Conservation (phyloP, 2,797 vertebrate genomes). For the Cirrhinus mrigala region DNA sequence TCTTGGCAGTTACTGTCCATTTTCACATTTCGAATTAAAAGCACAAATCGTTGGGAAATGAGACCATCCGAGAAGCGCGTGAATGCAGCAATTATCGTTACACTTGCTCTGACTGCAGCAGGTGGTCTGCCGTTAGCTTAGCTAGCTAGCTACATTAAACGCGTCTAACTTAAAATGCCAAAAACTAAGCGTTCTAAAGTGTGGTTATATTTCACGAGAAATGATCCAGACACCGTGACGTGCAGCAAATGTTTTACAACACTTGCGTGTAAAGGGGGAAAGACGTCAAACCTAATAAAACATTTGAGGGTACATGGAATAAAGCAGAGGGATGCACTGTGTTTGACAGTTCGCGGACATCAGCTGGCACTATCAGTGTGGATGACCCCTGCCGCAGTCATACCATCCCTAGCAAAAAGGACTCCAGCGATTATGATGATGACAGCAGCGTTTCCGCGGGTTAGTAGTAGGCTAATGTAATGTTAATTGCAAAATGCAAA, state of each 20-base stretch:
- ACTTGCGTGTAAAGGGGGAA: neutral
- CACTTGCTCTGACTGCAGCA: neutral
- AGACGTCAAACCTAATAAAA: neutral
- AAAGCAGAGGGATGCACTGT: neutral
- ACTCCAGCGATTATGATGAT: neutral
- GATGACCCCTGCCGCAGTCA: neutral
- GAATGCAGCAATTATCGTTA: neutral
- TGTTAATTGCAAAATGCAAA: neutral
- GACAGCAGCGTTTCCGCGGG: neutral
- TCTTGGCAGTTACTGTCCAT: too few relatives aligned
- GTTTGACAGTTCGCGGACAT: neutral
- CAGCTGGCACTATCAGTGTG: neutral
- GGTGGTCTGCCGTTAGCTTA: neutral
- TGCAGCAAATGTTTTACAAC: neutral
- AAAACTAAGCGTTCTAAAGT: slow-evolving; percentile 11
- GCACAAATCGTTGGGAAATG: neutral
- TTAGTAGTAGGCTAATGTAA: neutral
- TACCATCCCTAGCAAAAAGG: neutral
- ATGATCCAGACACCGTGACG: neutral
- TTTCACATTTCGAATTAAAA: too few relatives aligned
- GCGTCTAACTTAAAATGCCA: neutral
- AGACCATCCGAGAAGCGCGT: neutral
- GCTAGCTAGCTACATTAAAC: slow-evolving; percentile 3
- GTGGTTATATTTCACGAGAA: slow-evolving; percentile 10
- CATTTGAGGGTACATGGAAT: neutral